These are phyloP conservation scores for Todus mexicanus DNA, from an alignment of 2,797 vertebrate genomes.

Conservation along the genomic window DNA sequence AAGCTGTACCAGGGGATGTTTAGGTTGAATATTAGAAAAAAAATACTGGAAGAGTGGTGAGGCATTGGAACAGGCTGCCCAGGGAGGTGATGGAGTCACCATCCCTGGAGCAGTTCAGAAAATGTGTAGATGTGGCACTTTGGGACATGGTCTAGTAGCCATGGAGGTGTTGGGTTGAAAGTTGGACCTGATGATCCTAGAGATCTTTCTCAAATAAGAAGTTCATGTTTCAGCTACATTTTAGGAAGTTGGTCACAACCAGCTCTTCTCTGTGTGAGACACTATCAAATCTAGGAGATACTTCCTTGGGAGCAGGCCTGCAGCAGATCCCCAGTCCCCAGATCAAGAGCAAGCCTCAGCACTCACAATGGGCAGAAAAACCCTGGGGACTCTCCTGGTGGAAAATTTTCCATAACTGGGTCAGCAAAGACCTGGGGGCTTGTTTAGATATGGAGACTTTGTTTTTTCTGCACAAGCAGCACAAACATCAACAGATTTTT, in stretches of 20 bases:
- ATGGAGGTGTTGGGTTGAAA: too few species aligned
- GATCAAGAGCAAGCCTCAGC: not conserved
- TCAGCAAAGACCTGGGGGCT: not conserved
- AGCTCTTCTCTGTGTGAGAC: not conserved
- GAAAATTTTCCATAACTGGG: not conserved
- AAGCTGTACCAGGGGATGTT: too few species aligned
- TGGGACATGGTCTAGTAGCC: too few species aligned
- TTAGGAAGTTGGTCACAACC: not conserved
- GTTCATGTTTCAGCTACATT: not conserved
- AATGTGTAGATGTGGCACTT: too few species aligned
- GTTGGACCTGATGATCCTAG: too few species aligned
- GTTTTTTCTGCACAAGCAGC: not conserved
- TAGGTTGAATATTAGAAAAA: too few species aligned
- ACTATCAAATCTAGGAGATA: not conserved
- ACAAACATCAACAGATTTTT: not conserved
- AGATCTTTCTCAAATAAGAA: not conserved
- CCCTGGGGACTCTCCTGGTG: too few species aligned
- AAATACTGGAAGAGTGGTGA: too few species aligned
- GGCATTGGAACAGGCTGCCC: too few species aligned
- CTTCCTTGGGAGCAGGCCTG: rapidly evolving
- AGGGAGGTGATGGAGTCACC: too few species aligned
- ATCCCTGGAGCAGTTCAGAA: too few species aligned
- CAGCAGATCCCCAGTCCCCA: not conserved
- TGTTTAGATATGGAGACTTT: not conserved
- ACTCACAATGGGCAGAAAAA: not conserved